Evolutionary conservation across 2,888 invertebrate genomes (phyloP).

Genomic region (Torymus texanus): DNA sequence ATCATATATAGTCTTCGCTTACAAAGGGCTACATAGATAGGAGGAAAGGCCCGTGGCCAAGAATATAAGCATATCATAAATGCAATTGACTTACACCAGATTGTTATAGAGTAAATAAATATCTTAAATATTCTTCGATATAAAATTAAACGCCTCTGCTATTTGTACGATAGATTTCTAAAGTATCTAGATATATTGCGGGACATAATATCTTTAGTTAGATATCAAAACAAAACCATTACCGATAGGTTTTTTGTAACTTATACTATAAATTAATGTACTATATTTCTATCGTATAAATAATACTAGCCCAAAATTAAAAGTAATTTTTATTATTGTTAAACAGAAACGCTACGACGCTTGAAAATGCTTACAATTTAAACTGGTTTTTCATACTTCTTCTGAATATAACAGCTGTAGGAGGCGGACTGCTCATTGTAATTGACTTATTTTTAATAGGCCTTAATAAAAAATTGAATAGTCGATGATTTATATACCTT

Average conservation of each 20-base stretch:
- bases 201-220: background rate
- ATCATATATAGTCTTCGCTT: slow-evolving; percentile 29
- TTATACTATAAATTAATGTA: too few relatives aligned
- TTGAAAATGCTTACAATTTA: slow-evolving; percentile 29
- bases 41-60: background rate
- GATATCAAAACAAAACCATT: too few relatives aligned
- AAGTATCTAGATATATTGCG: background rate
- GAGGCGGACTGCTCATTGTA: slow-evolving; percentile 28
- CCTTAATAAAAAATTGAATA: background rate
- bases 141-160: background rate
- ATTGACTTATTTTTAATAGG: background rate
- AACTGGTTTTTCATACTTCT: slow-evolving; percentile 40
- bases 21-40: background rate
- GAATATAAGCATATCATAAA: background rate
- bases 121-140: background rate
- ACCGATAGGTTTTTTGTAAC: too few relatives aligned
- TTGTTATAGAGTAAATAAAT: slow-evolving; percentile 27
- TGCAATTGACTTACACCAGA: slow-evolving; percentile 35
- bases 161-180: background rate
- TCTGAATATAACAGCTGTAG: slow-evolving; percentile 14
- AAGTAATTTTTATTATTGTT: too few relatives aligned
- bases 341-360: slow-evolving; percentile 6
- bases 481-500: background rate
- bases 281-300: too few relatives aligned
- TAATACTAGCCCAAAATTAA: too few relatives aligned